Evolutionary conservation across 1,140 invertebrate genomes (phyloP).

Genomic region (Mesaphorura yosii): DNA sequence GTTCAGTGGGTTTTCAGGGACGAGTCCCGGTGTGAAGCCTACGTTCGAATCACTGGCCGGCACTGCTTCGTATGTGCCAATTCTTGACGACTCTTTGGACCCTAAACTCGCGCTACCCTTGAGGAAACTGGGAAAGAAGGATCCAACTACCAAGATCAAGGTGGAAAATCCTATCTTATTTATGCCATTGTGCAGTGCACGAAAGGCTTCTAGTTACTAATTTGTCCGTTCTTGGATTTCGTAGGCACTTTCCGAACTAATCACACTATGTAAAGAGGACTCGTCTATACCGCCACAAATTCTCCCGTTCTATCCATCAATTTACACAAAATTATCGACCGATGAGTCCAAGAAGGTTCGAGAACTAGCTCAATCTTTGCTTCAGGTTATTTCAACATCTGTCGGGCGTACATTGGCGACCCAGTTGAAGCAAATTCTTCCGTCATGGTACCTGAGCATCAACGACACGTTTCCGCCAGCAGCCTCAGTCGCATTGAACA

Average conservation of each 20-base stretch:
- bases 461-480: conserved; percentile 70
- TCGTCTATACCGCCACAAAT: conserved; percentile 35
- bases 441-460: conserved; percentile 62
- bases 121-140: conserved; percentile 72
- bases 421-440: conserved; percentile 60
- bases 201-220: not conserved
- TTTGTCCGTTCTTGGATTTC: not conserved
- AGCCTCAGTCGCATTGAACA: conserved; percentile 53
- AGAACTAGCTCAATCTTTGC: conserved; percentile 57
- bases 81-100: not conserved
- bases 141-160: conserved; percentile 72
- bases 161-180: conserved; percentile 36
- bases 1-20: not conserved
- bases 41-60: not conserved
- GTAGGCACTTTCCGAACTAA: conserved; percentile 23
- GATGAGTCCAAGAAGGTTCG: conserved; percentile 68
- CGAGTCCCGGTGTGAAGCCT: not conserved
- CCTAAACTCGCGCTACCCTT: conserved; percentile 33
- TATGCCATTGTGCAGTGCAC: not conserved
- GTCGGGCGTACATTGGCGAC: conserved; percentile 62
- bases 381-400: conserved; percentile 51
- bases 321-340: conserved; percentile 57
- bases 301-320: conserved; percentile 62
- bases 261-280: conserved; percentile 5
- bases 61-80: not conserved